A percentile compares a stretch with the other conserved stretches of the same genome.
Evolutionary conservation across 2,797 vertebrate genomes (phyloP).

Genomic region (Tolypeutes matacus): DNA sequence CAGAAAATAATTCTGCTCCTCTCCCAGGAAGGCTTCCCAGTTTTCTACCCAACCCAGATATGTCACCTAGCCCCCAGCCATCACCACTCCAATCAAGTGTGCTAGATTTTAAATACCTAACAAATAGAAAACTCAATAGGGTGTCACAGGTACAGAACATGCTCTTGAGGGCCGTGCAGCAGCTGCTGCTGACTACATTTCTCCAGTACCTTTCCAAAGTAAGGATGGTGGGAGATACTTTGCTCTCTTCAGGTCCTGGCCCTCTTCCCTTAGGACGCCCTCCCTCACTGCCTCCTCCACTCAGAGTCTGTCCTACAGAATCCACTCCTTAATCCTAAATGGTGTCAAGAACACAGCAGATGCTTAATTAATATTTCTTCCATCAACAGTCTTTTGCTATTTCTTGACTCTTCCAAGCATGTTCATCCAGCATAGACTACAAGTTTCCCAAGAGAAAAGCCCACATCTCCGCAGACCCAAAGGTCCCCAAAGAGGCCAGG

Average conservation of each 20-base stretch:
- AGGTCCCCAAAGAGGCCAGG: neutral
- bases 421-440: neutral
- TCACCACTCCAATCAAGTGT: neutral
- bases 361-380: neutral
- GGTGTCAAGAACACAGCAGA: neutral
- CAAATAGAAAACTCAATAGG: neutral
- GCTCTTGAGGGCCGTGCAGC: neutral
- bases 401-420: neutral
- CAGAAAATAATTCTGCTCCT: neutral
- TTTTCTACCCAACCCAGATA: neutral
- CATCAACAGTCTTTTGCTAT: neutral
- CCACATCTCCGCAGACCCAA: neutral
- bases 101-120: neutral
- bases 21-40: neutral
- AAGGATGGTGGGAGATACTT: neutral
- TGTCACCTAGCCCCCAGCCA: neutral
- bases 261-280: neutral
- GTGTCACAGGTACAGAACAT: neutral
- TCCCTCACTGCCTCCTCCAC: neutral
- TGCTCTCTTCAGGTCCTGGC: neutral
- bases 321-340: neutral
- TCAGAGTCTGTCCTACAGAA: neutral
- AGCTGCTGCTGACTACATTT: fast-evolving
- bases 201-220: neutral
- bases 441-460: neutral